Evolutionary conservation across 2,797 vertebrate genomes (phyloP), one percentile per base, ranked within the genome.

Genomic region (Allobates femoralis): DNA sequence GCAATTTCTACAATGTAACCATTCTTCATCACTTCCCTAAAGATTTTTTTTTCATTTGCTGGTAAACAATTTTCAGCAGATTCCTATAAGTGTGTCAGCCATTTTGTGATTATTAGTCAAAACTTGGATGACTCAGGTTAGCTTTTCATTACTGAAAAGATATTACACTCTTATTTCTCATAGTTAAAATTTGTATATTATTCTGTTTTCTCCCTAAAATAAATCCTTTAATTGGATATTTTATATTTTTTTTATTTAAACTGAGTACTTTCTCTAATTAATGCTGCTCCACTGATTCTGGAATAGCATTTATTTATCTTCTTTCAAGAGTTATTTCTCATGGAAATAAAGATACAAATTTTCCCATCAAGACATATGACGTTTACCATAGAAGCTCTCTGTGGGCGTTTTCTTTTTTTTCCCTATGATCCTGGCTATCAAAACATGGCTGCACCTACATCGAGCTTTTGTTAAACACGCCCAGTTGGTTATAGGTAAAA

Each of bases 21-120:
- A 79, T 64, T 37, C 34, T 46, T 79, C 34, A 62, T 58, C n/a
- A 8, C 30, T 34, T 79, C n/a, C 58, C 37, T 79, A 79, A n/a
- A 60, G 60, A 34, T 14, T 32, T 58, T 14, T 32, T 58, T 78
- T 56, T 3, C 11, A 32, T 55, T 41, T 77, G 18, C 41, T 30
- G 19, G 51, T 21, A 26, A 81, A 69, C 50, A 37, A 30, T 50
- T 64, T 69, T 28, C 14, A 55, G 79, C 46, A 5, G 56, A 15
- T 8, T 67, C 46, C 41, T 41, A n/a, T 19, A 2, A 7, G 2
- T 50, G 26, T 5, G 26, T 28, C 6, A 51, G 26, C 41, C 41
- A 67, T 51, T 66, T 51, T 50, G 26, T 46, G 75, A 14, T 28
- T 64, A 41, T 51, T 46, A 19, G 37, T 66, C 14, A 51, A 30